Percentiles rank a stretch among this genome's conserved stretches.
phyloP scores from a whole-genome alignment of 2,797 vertebrate species.

The Bovichtus variegatus region DNA sequence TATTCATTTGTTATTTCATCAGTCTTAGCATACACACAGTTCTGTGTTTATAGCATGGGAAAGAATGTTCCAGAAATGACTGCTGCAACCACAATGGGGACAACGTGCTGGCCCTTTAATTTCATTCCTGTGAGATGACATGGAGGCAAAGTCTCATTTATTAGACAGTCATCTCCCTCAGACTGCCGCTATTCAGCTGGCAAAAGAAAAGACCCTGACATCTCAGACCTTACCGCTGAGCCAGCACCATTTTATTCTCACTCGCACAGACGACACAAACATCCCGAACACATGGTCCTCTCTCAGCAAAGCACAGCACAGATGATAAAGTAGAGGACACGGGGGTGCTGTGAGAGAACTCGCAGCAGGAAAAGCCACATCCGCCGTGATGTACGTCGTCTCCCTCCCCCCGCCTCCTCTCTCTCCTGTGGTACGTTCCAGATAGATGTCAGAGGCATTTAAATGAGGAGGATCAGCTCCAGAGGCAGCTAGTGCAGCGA shows the following conservation, averaged over 20 bases:
- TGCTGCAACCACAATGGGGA: constrained; percentile 42
- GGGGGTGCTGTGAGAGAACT: constrained; percentile 42
- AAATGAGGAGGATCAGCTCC: constrained; percentile 85
- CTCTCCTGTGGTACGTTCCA: constrained; percentile 82
- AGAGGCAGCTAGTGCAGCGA: constrained; percentile 81
- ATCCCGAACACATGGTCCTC: constrained; percentile 72
- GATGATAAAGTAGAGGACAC: constrained; percentile 25
- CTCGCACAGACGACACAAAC: constrained; percentile 56
- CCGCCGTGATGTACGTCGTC: constrained; percentile 36
- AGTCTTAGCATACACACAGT: background rate
- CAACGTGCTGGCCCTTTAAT: constrained; percentile 73
- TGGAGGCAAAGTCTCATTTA: constrained; percentile 43
- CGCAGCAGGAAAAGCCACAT: constrained; percentile 39
- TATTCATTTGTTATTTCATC: constrained; percentile 21
- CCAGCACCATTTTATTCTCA: constrained; percentile 50
- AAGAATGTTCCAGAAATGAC: constrained; percentile 26
- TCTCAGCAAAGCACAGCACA: constrained; percentile 65
- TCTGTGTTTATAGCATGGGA: constrained; percentile 33
- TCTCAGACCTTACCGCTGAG: constrained; percentile 55
- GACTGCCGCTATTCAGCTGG: constrained; percentile 28
- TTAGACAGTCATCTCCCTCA: constrained; percentile 43
- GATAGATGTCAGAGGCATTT: constrained; percentile 85
- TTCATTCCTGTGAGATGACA: constrained; percentile 60
- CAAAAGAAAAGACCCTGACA: constrained; percentile 20
- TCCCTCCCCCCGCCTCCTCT: constrained; percentile 61